Evolutionary conservation across 2,797 vertebrate genomes (phyloP).

Genomic region (Clangula hyemalis): DNA sequence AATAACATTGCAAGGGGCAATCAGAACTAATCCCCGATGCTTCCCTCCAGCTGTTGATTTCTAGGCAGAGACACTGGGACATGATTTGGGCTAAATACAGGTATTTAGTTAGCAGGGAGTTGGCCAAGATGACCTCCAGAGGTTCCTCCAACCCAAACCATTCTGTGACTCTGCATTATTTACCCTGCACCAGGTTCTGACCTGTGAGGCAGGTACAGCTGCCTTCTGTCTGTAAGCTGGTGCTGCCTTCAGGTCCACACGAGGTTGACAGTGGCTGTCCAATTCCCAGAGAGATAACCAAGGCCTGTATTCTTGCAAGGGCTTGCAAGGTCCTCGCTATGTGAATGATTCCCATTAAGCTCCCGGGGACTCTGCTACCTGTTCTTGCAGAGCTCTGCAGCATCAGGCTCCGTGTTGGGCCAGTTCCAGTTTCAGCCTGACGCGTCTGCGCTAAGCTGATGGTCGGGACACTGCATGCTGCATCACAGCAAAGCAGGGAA

Average conservation of each 20-base stretch:
- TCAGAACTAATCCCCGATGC: background rate
- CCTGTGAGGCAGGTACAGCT: background rate
- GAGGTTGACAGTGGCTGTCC: accelerated
- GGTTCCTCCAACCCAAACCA: background rate
- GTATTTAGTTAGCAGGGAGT: background rate
- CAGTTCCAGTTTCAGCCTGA: background rate
- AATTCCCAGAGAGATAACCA: background rate
- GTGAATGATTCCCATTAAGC: background rate
- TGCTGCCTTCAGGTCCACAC: background rate
- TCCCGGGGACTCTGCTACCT: background rate
- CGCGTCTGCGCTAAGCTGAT: background rate
- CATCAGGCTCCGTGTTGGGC: background rate
- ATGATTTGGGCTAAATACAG: background rate
- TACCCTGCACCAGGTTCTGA: background rate
- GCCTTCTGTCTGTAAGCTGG: accelerated
- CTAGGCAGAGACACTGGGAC: background rate
- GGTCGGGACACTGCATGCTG: background rate
- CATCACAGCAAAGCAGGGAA: background rate
- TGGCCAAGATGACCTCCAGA: background rate
- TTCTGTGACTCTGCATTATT: background rate
- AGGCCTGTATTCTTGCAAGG: background rate
- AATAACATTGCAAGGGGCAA: background rate
- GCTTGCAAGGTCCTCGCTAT: background rate
- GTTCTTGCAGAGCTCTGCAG: slow-evolving; percentile 31
- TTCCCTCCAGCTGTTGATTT: background rate